Evolutionary conservation across 2,888 invertebrate species (phyloP).

Genomic region (Diarsia brunnea): DNA sequence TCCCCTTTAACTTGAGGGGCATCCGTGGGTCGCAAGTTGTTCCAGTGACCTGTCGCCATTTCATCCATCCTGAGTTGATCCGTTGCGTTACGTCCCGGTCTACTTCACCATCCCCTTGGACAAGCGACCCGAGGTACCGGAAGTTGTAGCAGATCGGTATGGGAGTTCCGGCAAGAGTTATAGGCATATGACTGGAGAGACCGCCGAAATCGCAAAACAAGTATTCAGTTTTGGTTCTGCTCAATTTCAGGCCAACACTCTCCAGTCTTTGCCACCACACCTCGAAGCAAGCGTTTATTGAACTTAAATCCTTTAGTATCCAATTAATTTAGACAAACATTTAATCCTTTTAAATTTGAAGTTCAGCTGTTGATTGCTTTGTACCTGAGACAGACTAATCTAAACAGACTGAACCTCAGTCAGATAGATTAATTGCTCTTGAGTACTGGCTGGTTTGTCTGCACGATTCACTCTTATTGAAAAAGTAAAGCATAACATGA

Average conservation of each 20-base stretch:
- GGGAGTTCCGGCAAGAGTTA: not conserved
- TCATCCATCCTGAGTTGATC: not conserved
- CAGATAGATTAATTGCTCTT: conserved; percentile 10
- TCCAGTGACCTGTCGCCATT: no score
- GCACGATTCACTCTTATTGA: not conserved
- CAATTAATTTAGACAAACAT: conserved; percentile 14
- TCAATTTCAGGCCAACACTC: not conserved
- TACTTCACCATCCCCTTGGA: not conserved
- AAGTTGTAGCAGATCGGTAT: no score
- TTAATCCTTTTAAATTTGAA: not conserved
- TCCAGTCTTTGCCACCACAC: not conserved
- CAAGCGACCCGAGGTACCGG: not conserved
- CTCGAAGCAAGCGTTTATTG: not conserved
- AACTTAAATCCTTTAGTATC: not conserved
- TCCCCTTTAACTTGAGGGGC: no score
- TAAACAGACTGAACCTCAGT: not conserved
- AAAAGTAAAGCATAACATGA: not conserved
- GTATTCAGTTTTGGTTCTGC: no score
- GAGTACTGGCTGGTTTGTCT: not conserved
- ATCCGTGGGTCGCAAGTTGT: no score
- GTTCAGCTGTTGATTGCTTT: conserved; percentile 12
- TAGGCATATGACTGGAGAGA: not conserved
- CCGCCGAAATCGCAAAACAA: not conserved
- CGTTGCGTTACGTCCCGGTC: no score
- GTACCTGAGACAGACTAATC: conserved; percentile 18